These are phyloP conservation scores for Sebastes trivittatus DNA, from an alignment of 2,797 vertebrate species.

Conservation along the genomic window DNA sequence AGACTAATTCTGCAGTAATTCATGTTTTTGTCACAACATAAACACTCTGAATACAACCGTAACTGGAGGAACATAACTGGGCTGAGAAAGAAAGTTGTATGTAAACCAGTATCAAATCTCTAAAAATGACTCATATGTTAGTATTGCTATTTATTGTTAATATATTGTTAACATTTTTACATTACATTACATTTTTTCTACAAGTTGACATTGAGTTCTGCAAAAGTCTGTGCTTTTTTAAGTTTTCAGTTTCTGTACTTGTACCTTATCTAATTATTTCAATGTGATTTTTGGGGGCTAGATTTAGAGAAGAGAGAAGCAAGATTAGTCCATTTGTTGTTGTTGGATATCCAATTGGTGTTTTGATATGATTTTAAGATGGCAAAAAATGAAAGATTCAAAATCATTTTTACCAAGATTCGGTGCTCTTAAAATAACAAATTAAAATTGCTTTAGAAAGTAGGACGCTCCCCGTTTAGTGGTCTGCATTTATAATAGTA, in stretches of 20 bases:
- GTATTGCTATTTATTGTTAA: too few relatives aligned
- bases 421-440: background rate
- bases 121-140: background rate
- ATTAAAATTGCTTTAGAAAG: background rate
- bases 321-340: background rate
- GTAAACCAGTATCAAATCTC: background rate
- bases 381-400: background rate
- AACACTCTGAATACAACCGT: background rate
- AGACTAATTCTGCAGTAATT: slow-evolving; percentile 11
- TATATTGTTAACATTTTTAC: background rate
- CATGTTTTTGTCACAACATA: background rate
- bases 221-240: background rate
- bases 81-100: background rate
- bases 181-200: background rate
- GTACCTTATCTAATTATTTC: background rate
- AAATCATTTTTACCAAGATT: background rate
- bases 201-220: background rate
- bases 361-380: background rate
- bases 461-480: background rate
- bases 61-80: background rate
- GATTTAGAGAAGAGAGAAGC: background rate
- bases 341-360: background rate
- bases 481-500: background rate
- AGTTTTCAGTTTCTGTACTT: background rate
- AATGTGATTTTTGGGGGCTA: background rate